A percentile compares a stretch with the other conserved stretches of the same genome.
phyloP scores from a whole-genome alignment of 2,797 vertebrate genomes.

The Peromyscus attwateri region DNA sequence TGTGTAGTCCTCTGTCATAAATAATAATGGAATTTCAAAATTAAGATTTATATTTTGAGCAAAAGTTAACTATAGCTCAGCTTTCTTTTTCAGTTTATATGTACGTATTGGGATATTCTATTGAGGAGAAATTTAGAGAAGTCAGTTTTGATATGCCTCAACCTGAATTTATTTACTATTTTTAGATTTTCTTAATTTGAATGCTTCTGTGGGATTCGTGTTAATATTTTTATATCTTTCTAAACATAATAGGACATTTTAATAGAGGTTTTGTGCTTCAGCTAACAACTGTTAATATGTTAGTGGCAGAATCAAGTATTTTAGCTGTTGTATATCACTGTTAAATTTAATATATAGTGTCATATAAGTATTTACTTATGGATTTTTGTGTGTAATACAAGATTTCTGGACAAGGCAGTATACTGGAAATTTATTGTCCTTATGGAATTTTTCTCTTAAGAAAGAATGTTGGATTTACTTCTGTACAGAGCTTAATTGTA shows the following conservation, averaged over 20 bases:
- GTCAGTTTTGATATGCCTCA: not conserved
- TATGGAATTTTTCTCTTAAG: conserved; percentile 38
- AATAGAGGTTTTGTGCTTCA: not conserved
- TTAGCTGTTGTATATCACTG: not conserved
- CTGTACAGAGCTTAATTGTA: conserved; percentile 12
- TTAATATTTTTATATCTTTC: conserved; percentile 1
- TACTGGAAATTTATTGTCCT: conserved; percentile 9
- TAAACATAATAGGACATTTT: not conserved
- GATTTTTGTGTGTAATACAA: not conserved
- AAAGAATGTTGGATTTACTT: conserved; percentile 42
- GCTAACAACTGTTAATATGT: not conserved
- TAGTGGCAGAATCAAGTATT: not conserved
- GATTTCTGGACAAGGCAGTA: not conserved
- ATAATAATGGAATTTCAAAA: conserved; percentile 25
- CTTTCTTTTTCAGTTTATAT: not conserved
- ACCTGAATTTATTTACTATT: not conserved
- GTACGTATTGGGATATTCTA: not conserved
- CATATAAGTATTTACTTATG: not conserved
- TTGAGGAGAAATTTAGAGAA: not conserved
- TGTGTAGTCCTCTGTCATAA: not conserved
- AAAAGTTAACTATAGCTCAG: not conserved
- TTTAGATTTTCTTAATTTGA: conserved; percentile 28
- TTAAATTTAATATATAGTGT: not conserved
- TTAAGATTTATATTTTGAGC: conserved; percentile 14
- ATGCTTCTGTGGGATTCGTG: not conserved